phyloP scores from a whole-genome alignment of 2,797 vertebrate genomes.

The Micrastur ruficollis region DNA sequence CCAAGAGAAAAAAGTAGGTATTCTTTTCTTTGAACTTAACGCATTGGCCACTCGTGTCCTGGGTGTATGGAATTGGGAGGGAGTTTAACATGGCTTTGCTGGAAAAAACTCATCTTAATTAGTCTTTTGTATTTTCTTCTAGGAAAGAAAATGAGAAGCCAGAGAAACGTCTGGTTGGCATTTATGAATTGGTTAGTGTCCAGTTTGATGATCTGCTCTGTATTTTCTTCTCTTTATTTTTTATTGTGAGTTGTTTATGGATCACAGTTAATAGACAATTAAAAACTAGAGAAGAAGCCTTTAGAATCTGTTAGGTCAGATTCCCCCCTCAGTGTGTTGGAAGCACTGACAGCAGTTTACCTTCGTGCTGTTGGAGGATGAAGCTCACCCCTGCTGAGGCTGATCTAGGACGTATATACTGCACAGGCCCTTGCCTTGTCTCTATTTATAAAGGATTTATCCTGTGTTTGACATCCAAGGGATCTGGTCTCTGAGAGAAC shows the following conservation, averaged over 20 bases:
- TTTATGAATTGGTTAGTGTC: conserved; percentile 74
- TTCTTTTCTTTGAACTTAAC: neutral
- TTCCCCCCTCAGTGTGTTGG: neutral
- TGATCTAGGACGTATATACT: neutral
- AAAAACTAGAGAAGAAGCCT: neutral
- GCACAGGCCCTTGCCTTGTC: neutral
- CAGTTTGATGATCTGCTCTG: neutral
- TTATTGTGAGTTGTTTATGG: neutral
- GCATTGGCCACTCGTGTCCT: fast-evolving
- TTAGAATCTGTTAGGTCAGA: neutral
- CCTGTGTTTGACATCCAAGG: neutral
- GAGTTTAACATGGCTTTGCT: neutral
- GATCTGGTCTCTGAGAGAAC: neutral
- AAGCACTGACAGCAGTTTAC: neutral
- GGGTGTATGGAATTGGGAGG: fast-evolving
- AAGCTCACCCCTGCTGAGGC: neutral
- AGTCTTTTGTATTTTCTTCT: neutral
- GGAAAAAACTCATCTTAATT: neutral
- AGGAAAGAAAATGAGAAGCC: conserved; percentile 59
- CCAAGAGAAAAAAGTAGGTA: conserved; percentile 26
- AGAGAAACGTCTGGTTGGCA: conserved; percentile 52
- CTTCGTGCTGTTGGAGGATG: neutral
- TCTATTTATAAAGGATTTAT: neutral
- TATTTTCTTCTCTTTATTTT: neutral
- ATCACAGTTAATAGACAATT: neutral